phyloP scores from a whole-genome alignment of 1,140 invertebrate genomes.

The Drosophila asahinai region DNA sequence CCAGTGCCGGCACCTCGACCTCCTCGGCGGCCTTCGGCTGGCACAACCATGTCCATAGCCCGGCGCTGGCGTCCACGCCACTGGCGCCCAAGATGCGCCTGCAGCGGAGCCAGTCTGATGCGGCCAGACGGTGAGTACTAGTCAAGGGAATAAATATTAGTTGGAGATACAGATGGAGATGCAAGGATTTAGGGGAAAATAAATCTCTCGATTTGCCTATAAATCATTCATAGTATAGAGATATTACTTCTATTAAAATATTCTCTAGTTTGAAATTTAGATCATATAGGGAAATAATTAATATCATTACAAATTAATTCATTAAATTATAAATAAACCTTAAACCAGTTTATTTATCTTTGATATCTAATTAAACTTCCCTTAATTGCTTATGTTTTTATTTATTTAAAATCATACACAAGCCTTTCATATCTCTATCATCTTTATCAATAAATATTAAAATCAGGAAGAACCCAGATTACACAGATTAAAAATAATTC shows the following conservation, averaged over 20 bases:
- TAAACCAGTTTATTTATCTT: no score
- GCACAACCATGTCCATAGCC: conserved; percentile 46
- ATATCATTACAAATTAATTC: no score
- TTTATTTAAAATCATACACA: no score
- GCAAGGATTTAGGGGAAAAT: neutral
- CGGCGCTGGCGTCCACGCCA: conserved; percentile 60
- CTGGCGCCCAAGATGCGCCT: conserved; percentile 73
- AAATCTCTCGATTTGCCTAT: neutral
- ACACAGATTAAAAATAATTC: neutral
- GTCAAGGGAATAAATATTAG: no score
- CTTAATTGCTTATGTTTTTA: no score
- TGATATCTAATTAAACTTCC: no score
- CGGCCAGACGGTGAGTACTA: conserved; percentile 76
- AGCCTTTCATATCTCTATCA: no score
- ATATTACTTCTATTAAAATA: neutral
- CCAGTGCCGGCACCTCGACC: conserved; percentile 61
- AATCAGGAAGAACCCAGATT: no score
- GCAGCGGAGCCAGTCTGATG: conserved; percentile 80
- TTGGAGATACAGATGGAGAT: neutral
- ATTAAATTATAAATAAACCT: no score
- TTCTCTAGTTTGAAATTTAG: neutral
- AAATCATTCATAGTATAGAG: neutral
- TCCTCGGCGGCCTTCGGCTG: conserved; percentile 53
- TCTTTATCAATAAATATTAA: no score
- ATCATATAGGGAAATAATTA: neutral